Percentiles rank a stretch among this genome's conserved stretches.
These are phyloP conservation scores for Polydrusus tereticollis DNA, from an alignment of 2,888 invertebrate species.

Conservation along the genomic window DNA sequence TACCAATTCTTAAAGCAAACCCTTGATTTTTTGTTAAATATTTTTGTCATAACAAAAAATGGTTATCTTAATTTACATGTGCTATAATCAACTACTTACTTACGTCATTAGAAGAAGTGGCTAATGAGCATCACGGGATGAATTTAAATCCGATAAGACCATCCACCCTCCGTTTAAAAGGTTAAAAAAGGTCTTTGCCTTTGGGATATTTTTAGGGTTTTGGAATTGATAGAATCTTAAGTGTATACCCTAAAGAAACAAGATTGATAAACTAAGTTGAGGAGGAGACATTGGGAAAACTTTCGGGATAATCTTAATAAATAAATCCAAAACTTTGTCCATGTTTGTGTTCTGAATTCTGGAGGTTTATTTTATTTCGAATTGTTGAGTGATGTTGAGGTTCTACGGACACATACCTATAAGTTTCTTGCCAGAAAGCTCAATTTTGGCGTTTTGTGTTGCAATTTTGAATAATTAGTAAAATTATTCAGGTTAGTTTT, in stretches of 20 bases:
- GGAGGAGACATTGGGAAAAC: not conserved
- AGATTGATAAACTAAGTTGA: conserved; percentile 23
- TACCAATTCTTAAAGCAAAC: too few species aligned
- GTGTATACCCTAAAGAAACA: conserved; percentile 34
- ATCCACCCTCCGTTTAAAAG: conserved; percentile 36
- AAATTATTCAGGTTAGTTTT: too few species aligned
- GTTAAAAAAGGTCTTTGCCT: conserved; percentile 40
- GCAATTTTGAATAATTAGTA: too few species aligned
- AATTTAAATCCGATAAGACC: conserved; percentile 39
- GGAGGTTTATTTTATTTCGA: not conserved
- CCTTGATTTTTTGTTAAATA: too few species aligned
- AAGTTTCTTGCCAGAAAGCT: too few species aligned
- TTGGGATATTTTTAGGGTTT: conserved; percentile 25
- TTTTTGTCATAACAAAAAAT: too few species aligned
- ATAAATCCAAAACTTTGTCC: not conserved
- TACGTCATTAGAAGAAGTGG: conserved; percentile 10
- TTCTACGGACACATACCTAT: not conserved
- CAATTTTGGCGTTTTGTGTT: too few species aligned
- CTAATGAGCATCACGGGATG: conserved; percentile 34
- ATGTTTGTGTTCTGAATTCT: not conserved
- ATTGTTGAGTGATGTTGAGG: not conserved
- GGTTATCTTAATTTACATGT: too few species aligned
- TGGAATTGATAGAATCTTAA: conserved; percentile 40
- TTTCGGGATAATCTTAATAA: not conserved
- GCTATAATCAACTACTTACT: too few species aligned